Evolutionary conservation across 2,797 vertebrate species (phyloP), one percentile per base, ranked within the genome.

Genomic region (Eremophila alpestris): DNA sequence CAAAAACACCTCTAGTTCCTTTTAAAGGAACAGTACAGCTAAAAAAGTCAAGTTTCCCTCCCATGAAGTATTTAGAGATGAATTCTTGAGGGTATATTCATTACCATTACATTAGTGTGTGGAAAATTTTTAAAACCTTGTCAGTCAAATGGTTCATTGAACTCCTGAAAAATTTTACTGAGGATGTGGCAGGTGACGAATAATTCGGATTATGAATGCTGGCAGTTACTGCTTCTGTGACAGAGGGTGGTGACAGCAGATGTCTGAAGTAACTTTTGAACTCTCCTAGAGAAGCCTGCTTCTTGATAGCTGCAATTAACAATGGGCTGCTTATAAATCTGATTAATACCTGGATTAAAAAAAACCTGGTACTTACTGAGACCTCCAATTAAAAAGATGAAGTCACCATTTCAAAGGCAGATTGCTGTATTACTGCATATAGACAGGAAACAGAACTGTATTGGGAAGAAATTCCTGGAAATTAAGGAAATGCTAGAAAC

Each of bases 81-180:
- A 95, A 52, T 74, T 83, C 36, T 45, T 85, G 32, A 73, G 30
- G 52, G 23, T 12, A 58, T 51, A 71, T 60, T 93, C 46, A 49
- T 78, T 67, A 69, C 27, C 83, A 30, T 40, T 68, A 80, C 30
- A 81, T 56, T 71, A 64, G 6, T 22, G 21, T 21, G 12, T 17
- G 18, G 13, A 79, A 87, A 89, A 45, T 34, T 65, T 84, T 68
- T 71, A 49, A 90, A 91, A 34, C 16, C 13, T 76, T 65, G 75
- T 76, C 83, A 92, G 64, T 86, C 65, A 89, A 93, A 77, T 26
- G 49, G 69, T 51, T 93, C 65, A 75, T 3, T 93, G 88, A 90
- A 90, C 46, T 80, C 43, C 29, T 78, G 54, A 91, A 56, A 93
- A 85, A 63, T 45, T 83, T 65, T 7, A 79, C 43, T 51, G 55